Percentiles rank a stretch among this genome's conserved stretches.
Evolutionary conservation across 2,113 vertebrate genomes (phyloP).

Genomic region (Campylomormyrus numenius): DNA sequence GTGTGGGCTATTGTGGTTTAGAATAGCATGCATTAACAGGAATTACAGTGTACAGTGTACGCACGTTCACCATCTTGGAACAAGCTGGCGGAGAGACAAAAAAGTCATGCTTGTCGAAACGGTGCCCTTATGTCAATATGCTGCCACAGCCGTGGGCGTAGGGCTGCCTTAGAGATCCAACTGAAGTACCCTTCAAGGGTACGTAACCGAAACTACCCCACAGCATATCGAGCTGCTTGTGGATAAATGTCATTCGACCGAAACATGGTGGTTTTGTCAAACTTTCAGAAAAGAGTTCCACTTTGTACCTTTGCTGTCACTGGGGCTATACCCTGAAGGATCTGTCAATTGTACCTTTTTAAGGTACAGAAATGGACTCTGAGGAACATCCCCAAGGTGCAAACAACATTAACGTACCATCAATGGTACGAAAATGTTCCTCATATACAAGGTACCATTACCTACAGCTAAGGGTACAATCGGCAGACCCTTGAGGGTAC

Average conservation of each 20-base stretch:
- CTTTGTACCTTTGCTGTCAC: neutral
- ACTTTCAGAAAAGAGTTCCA: neutral
- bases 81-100: neutral
- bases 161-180: neutral
- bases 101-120: neutral
- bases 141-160: neutral
- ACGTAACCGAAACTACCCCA: neutral
- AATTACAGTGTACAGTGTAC: neutral
- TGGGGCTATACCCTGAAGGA: no score
- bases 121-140: neutral
- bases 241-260: neutral
- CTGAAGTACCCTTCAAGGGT: neutral
- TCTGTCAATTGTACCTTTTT: no score
- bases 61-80: neutral
- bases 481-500: neutral
- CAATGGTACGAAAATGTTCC: neutral
- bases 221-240: neutral
- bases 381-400: no score
- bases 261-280: neutral
- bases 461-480: neutral
- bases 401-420: no score
- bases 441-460: neutral
- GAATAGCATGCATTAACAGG: neutral
- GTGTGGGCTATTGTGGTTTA: neutral
- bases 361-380: no score